These are phyloP conservation scores for Auanema sp. DNA, from an alignment of 2,888 invertebrate genomes.

Conservation along the genomic window DNA sequence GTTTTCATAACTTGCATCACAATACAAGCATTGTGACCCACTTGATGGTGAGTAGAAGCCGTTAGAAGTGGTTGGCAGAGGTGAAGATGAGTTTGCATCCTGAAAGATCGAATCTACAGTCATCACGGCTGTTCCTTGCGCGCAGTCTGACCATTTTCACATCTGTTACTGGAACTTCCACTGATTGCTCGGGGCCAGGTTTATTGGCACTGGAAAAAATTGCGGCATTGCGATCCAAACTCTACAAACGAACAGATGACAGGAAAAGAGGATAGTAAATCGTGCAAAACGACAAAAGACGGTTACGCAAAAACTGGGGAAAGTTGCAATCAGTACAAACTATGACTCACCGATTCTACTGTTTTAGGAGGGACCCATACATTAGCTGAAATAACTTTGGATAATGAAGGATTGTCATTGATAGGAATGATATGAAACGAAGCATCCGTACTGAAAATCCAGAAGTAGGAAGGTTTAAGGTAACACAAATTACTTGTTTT, in stretches of 20 bases:
- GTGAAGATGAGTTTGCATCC: background rate
- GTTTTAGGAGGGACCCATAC: constrained; percentile 31
- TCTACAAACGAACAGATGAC: too few relatives aligned
- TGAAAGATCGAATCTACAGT: constrained; percentile 2
- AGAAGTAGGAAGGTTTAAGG: too few relatives aligned
- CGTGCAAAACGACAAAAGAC: too few relatives aligned
- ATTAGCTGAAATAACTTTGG: constrained; percentile 25
- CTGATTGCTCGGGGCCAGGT: too few relatives aligned
- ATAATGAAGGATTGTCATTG: constrained; percentile 16
- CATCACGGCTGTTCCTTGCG: constrained; percentile 7
- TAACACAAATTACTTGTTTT: too few relatives aligned
- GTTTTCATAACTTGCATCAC: constrained; percentile 12
- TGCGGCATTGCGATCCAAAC: too few relatives aligned
- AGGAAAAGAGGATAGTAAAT: too few relatives aligned
- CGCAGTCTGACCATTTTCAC: constrained; percentile 2
- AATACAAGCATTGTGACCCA: constrained; percentile 8
- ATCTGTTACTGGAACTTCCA: too few relatives aligned
- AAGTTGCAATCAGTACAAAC: background rate
- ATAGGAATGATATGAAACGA: constrained; percentile 15
- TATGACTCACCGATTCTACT: constrained; percentile 6
- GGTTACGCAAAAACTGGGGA: background rate
- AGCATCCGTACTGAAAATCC: constrained; percentile 12
- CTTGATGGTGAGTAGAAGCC: background rate
- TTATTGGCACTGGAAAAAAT: too few relatives aligned
- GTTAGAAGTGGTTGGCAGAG: background rate